These are phyloP conservation scores for Perca schrenkii DNA, from an alignment of 2,113 vertebrate genomes.

Conservation along the genomic window DNA sequence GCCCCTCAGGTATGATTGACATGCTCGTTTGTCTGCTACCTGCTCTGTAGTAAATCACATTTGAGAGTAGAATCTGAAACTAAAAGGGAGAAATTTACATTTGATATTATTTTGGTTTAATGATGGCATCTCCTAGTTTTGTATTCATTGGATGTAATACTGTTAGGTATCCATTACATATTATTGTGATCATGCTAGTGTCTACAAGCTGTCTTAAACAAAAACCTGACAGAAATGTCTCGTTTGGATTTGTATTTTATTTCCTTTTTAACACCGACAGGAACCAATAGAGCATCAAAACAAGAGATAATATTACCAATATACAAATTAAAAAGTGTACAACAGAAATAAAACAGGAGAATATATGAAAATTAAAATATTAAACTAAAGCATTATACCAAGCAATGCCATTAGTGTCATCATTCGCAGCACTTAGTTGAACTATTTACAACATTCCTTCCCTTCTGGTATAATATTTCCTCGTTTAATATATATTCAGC, in stretches of 20 bases:
- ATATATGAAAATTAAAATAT: conserved; percentile 61
- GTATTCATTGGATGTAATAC: no score
- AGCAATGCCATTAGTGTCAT: conserved; percentile 46
- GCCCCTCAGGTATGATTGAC: background rate
- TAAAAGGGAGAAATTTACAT: background rate
- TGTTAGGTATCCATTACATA: no score
- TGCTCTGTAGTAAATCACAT: background rate
- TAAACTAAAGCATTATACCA: conserved; percentile 71
- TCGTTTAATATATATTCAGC: conserved; percentile 52
- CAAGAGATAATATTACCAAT: conserved; percentile 68
- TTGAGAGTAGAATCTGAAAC: background rate
- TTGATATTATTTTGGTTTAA: background rate
- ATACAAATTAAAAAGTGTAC: conserved; percentile 75
- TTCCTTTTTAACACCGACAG: conserved; percentile 76
- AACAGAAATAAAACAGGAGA: conserved; percentile 55
- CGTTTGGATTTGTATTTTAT: conserved; percentile 61
- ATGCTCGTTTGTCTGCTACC: background rate
- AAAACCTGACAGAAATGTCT: background rate
- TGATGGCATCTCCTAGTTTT: background rate
- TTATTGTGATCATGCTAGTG: no score
- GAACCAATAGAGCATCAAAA: conserved; percentile 69
- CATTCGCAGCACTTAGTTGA: conserved; percentile 57
- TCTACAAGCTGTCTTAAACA: background rate
- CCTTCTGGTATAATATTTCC: conserved; percentile 55
- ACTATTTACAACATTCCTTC: conserved; percentile 66